Conservation (phyloP, 2,888 invertebrate species). For the Tanytarsus gracilentus region DNA sequence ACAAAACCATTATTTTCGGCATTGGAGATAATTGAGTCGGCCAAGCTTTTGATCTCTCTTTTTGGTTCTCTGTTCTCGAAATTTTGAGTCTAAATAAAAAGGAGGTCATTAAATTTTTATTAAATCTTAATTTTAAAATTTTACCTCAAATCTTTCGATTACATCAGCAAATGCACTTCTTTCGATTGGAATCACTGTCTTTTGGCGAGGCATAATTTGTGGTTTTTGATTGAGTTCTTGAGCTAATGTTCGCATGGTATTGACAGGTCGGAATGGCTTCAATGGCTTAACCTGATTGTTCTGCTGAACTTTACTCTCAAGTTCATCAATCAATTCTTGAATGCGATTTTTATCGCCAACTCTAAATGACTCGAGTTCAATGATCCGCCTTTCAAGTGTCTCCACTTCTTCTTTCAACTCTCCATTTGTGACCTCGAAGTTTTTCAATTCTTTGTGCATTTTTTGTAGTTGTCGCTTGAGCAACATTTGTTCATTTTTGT, state of each 20-base stretch:
- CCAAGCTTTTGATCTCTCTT: conserved; percentile 18
- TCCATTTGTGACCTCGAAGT: conserved; percentile 57
- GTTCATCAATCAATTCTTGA: conserved; percentile 50
- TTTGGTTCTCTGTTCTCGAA: conserved; percentile 1
- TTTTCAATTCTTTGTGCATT: conserved; percentile 50
- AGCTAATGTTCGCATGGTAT: conserved; percentile 9
- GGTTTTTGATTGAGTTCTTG: conserved; percentile 22
- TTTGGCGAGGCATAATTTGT: conserved; percentile 6
- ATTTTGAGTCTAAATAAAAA: conserved; percentile 1
- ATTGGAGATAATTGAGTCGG: conserved; percentile 20
- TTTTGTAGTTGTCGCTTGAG: conserved; percentile 48
- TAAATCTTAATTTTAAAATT: background rate
- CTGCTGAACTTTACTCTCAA: conserved; percentile 49
- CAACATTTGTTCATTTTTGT: conserved; percentile 45
- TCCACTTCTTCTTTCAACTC: conserved; percentile 61
- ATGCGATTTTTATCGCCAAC: conserved; percentile 49
- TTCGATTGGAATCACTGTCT: conserved; percentile 23
- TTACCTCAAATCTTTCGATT: conserved; percentile 21
- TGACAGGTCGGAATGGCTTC: conserved; percentile 7
- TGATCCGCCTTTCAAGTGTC: conserved; percentile 51
- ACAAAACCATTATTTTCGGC: conserved; percentile 20
- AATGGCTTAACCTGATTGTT: conserved; percentile 34
- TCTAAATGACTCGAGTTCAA: conserved; percentile 48
- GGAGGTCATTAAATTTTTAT: background rate
- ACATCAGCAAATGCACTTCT: conserved; percentile 23